These are phyloP conservation scores for Willowsia nigromaculata DNA, from an alignment of 2,888 invertebrate species.

Conservation along the genomic window DNA sequence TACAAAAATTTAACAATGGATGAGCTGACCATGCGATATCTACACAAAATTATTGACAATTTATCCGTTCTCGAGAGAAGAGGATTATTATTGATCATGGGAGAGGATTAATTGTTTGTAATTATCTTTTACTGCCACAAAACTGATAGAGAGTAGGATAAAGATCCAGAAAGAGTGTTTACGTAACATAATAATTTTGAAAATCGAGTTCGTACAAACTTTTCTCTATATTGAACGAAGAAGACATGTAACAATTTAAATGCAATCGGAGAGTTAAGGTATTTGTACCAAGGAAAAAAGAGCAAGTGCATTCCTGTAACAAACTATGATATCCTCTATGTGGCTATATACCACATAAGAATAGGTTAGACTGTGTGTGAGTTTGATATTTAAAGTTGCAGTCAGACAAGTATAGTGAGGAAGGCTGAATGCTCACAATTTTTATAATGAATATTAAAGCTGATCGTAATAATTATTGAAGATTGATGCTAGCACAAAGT, in stretches of 20 bases:
- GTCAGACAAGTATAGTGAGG: neutral
- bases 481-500: neutral
- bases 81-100: conserved; percentile 49
- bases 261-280: neutral
- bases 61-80: conserved; percentile 16
- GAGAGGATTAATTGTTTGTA: conserved; percentile 26
- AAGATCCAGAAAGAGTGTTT: neutral
- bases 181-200: neutral
- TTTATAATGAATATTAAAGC: neutral
- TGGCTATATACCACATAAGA: neutral
- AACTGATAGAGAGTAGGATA: neutral
- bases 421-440: neutral
- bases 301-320: neutral
- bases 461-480: neutral
- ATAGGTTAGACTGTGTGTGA: neutral
- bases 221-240: neutral
- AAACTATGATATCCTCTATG: neutral
- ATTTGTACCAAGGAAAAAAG: neutral
- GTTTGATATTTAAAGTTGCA: neutral
- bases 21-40: neutral
- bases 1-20: conserved; percentile 6
- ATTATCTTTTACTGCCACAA: conserved; percentile 44
- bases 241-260: neutral
- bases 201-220: neutral
- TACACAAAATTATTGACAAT: conserved; percentile 39